Base-by-base conservation (phyloP, 2,113 vertebrate species). In the Numenius arquata region DNA sequence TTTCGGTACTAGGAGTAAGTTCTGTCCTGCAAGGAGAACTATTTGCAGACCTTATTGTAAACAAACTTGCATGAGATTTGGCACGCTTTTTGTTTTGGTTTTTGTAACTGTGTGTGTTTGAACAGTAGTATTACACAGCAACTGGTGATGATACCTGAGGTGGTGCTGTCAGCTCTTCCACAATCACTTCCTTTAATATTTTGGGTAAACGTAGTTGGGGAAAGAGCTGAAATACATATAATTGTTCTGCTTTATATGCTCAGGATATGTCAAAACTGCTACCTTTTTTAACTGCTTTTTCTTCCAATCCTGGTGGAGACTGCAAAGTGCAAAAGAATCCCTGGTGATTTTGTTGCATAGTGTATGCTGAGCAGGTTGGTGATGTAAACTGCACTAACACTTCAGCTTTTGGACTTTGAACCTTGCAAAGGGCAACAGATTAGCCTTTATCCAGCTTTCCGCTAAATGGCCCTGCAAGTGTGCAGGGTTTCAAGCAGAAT, bases 141-240 rank as follows among this genome's bases (percentile, higher is more conserved):
- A 21, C 41, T 53, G 34, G 26, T 48, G 21, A 20, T 61, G 21
- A n/a, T 40, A 19, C 11, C 3, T 2, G 36, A 0, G 36, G 21
- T 84, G n/a, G 7, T 84, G 80, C 45, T 70, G 0, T 43, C 43
- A 66, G 3, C 20, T 61, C 48, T 76, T 86, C 11, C 20, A 38
- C 9, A 36, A 7, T n/a, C 10, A 6, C 14, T 23, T 67, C 7
- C 61, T 73, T 80, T 77, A 13, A 3, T 61, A 7, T 68, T 45
- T 68, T 73, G 9, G 11, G 6, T 76, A 41, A 67, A 41, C 7
- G 4, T 7, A 65, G 21, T 48, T 32, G 65, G 23, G 15, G n/a
- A 63, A 73, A 20, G 25, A 67, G 5, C 26, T 63, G n/a, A 80
- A 92, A 67, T n/a, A 10, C 1, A 15, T 8, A 15, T 6, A 30